These are phyloP conservation scores for Unio pictorum DNA, from an alignment of 2,888 invertebrate species.

Conservation along the genomic window DNA sequence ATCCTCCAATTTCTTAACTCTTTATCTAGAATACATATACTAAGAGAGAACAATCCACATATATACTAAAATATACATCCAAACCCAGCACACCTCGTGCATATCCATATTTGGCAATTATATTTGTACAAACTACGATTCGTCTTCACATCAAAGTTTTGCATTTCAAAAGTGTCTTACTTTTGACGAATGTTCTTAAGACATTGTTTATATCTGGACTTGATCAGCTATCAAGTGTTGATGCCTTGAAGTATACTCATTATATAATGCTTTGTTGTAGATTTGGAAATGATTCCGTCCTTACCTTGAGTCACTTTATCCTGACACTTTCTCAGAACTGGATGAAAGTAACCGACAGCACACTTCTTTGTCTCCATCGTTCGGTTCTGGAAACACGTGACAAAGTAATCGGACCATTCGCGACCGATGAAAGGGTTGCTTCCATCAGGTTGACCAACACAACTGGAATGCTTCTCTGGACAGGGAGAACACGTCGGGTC, in stretches of 20 bases:
- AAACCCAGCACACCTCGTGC: too few species aligned
- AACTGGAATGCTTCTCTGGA: constrained; percentile 35
- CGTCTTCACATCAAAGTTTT: constrained; percentile 11
- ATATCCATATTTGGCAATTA: too few species aligned
- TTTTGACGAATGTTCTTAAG: constrained; percentile 7
- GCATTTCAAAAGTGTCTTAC: not conserved
- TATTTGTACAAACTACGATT: constrained; percentile 4
- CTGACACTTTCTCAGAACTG: constrained; percentile 22
- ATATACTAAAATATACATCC: too few species aligned
- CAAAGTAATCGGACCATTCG: constrained; percentile 25
- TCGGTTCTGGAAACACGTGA: constrained; percentile 32
- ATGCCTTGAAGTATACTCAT: too few species aligned
- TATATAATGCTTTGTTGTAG: too few species aligned
- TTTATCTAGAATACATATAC: too few species aligned
- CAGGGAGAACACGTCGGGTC: constrained; percentile 34
- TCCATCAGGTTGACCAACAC: constrained; percentile 36
- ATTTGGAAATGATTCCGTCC: not conserved
- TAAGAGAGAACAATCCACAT: too few species aligned
- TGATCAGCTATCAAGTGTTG: too few species aligned
- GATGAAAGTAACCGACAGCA: constrained; percentile 28
- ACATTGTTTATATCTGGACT: too few species aligned
- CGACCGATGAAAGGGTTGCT: constrained; percentile 22
- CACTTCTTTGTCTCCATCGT: constrained; percentile 31
- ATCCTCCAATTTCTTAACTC: too few species aligned
- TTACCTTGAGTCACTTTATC: constrained; percentile 27